Evolutionary conservation across 2,113 vertebrate species (phyloP), one percentile per base, ranked within the genome.

Genomic region (Stegastes partitus): DNA sequence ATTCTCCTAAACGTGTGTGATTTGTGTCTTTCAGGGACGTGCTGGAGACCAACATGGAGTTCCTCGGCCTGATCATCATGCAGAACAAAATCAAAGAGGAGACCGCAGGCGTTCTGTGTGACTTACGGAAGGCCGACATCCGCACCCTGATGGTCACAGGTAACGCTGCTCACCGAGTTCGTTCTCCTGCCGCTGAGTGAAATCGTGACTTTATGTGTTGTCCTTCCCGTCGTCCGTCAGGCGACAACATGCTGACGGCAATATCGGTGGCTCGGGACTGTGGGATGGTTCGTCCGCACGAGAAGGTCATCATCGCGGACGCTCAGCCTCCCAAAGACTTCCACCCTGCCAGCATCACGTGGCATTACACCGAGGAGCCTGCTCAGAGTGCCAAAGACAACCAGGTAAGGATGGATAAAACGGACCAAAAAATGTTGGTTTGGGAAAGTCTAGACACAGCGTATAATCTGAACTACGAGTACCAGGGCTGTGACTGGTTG

Each of bases 141-240:
- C 97, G 98, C 89, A 98, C 97, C 2, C 90, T 99, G 87, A 99
- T 99, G 98, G 96, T 99, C 55, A 99, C 98, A 94, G 98, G 98
- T 99, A 72, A 72, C 28, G 8, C 2, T 1, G 23, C 58, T 26
- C 4, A 3, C 14, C 11, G 3, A 44, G 16, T 25, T 7, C 3
- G 10, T 42, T 63, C 15, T 55, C 57, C 23, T 15, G 34, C 0
- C 0, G 19, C 21, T 16, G 54, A 4, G 25, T 16, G 42, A 66
- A 54, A 37, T 62, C 0, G 6, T 14, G 11, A 14, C 3, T 22
- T 5, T 66, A 3, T 21, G 3, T 16, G 8, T 42, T 1, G 10
- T 14, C 26, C 22, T 44, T 28, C 49, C 19, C 10, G 2, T 73
- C n/a, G 0, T 65, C 21, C 51, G 44, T 37, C 11, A 99, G 98